These are phyloP conservation scores for Tympanuchus pallidicinctus DNA, from an alignment of 2,113 vertebrate species.

Conservation along the genomic window DNA sequence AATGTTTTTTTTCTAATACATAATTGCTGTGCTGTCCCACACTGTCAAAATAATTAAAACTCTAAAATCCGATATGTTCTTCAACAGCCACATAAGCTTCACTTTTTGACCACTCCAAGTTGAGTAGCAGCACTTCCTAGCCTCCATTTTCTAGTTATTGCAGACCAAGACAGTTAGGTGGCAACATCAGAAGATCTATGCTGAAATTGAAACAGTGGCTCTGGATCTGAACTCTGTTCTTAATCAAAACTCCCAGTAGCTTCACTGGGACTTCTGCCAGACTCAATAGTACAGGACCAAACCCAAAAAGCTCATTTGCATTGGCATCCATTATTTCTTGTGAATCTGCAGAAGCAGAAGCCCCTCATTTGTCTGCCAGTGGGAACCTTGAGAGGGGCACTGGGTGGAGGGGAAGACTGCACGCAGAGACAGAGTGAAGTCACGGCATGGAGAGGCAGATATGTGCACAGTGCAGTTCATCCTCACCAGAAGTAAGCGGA, in stretches of 20 bases:
- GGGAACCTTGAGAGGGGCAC: background rate
- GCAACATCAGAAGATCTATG: background rate
- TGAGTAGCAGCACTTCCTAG: background rate
- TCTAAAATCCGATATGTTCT: background rate
- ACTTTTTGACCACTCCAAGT: background rate
- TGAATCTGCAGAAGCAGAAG: background rate
- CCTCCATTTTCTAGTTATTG: background rate
- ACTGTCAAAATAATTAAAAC: background rate
- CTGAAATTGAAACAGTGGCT: background rate
- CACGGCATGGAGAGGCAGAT: background rate
- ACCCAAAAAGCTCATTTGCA: background rate
- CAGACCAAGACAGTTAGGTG: background rate
- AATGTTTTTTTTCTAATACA: background rate
- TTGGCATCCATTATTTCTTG: background rate
- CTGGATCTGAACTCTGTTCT: background rate
- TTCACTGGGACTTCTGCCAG: background rate
- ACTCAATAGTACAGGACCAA: background rate
- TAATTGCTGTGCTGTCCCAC: background rate
- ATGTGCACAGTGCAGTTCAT: background rate
- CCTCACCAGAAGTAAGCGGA: background rate
- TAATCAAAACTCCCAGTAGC: background rate
- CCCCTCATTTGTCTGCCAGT: background rate
- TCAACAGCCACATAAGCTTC: background rate
- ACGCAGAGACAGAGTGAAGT: background rate
- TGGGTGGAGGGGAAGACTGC: background rate